phyloP scores from a whole-genome alignment of 1,140 invertebrate species.

The Lucilia sericata region DNA sequence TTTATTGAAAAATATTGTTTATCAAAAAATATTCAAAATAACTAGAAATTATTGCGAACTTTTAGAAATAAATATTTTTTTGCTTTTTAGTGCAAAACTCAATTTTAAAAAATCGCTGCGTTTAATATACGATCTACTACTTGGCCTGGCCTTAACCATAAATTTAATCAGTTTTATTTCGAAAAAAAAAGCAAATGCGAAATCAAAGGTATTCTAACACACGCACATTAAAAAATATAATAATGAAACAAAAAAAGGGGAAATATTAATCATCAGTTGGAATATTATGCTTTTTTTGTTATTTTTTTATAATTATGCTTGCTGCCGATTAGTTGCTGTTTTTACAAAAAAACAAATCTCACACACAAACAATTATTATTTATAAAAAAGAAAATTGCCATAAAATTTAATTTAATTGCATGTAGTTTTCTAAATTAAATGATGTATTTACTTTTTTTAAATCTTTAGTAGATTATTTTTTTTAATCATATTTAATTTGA shows the following conservation, averaged over 20 bases:
- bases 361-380: too few relatives aligned
- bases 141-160: not conserved
- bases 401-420: not conserved
- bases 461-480: not conserved
- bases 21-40: too few relatives aligned
- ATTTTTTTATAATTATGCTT: not conserved
- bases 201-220: conserved; percentile 12
- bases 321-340: not conserved
- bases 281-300: not conserved
- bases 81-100: conserved; percentile 19
- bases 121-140: not conserved
- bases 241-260: not conserved
- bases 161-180: not conserved
- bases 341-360: not conserved
- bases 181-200: conserved; percentile 1
- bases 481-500: not conserved
- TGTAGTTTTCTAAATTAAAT: not conserved
- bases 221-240: not conserved
- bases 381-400: not conserved
- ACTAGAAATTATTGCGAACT: too few relatives aligned
- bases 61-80: not conserved
- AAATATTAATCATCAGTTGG: not conserved
- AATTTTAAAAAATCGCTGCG: not conserved
- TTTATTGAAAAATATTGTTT: too few relatives aligned
- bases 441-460: not conserved